Evolutionary conservation across 2,113 vertebrate species (phyloP).

Genomic region (Amazona guildingii): DNA sequence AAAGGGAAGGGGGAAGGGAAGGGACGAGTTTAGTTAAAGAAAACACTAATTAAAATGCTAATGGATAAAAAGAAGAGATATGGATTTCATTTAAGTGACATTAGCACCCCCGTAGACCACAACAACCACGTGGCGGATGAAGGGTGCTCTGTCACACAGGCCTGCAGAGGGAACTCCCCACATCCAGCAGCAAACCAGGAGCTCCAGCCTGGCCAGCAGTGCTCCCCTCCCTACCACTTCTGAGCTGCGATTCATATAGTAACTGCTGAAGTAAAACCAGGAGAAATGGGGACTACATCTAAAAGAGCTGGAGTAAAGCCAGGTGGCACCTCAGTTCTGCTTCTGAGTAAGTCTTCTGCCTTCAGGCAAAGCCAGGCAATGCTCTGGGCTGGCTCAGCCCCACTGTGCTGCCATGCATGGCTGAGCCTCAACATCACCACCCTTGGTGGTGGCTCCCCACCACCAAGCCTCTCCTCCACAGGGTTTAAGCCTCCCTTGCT

Average conservation of each 20-base stretch:
- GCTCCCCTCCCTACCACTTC: not conserved
- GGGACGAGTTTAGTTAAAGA: not conserved
- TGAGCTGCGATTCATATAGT: slow-evolving; percentile 1
- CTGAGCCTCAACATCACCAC: not conserved
- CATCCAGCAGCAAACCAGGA: not conserved
- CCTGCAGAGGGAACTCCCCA: not conserved
- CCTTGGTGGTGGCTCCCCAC: no score
- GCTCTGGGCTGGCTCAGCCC: not conserved
- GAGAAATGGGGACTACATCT: not conserved
- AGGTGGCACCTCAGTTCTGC: not conserved
- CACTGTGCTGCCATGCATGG: not conserved
- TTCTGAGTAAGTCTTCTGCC: slow-evolving; percentile 50
- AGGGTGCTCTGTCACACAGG: not conserved
- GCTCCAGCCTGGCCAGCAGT: not conserved
- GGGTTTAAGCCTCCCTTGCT: not conserved
- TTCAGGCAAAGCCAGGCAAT: not conserved
- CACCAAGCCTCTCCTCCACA: not conserved
- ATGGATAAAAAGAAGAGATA: not conserved
- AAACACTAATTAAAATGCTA: not conserved
- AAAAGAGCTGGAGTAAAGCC: not conserved
- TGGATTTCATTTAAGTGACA: not conserved
- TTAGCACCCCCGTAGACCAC: not conserved
- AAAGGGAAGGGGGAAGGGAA: not conserved
- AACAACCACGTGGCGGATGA: not conserved
- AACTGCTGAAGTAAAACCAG: slow-evolving; percentile 20